phyloP scores from a whole-genome alignment of 2,888 invertebrate species.

The Brenthis hecate region DNA sequence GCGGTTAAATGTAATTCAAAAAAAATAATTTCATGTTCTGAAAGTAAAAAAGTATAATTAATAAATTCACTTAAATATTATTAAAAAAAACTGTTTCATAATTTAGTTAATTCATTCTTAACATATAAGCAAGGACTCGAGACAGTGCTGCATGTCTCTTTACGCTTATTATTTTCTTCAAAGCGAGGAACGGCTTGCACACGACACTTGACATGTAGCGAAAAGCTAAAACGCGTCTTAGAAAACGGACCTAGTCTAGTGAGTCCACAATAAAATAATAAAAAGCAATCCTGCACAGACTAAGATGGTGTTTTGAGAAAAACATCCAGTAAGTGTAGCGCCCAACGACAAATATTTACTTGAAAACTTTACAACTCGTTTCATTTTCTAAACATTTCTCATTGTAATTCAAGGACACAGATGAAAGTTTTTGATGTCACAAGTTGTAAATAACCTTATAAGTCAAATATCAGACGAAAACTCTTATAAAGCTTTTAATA shows the following conservation, averaged over 20 bases:
- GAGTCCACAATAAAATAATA: slow-evolving; percentile 30
- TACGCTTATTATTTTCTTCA: slow-evolving; percentile 35
- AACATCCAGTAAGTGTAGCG: neutral
- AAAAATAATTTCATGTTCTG: too few relatives aligned
- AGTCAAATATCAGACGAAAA: neutral
- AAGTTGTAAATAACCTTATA: neutral
- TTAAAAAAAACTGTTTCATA: too few relatives aligned
- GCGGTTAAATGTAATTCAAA: too few relatives aligned
- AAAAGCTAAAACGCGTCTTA: slow-evolving; percentile 32
- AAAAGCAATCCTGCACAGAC: slow-evolving; percentile 25
- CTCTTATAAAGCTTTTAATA: too few relatives aligned
- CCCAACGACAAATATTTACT: slow-evolving; percentile 9
- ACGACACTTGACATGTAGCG: slow-evolving; percentile 33
- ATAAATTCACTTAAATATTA: too few relatives aligned
- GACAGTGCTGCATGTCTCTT: slow-evolving; percentile 9
- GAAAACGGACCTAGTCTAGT: slow-evolving; percentile 28
- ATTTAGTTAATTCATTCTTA: too few relatives aligned
- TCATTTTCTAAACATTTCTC: slow-evolving; percentile 5
- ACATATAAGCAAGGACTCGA: slow-evolving; percentile 1
- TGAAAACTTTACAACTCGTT: slow-evolving; percentile 12
- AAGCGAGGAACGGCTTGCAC: slow-evolving; percentile 27
- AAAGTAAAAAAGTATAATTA: too few relatives aligned
- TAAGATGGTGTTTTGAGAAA: slow-evolving; percentile 12
- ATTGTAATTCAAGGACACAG: slow-evolving; percentile 4
- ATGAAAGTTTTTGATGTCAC: neutral